Percentiles rank a stretch among this genome's conserved stretches.
Evolutionary conservation across 2,888 invertebrate genomes (phyloP).

Genomic region (Limnephilus lunatus): DNA sequence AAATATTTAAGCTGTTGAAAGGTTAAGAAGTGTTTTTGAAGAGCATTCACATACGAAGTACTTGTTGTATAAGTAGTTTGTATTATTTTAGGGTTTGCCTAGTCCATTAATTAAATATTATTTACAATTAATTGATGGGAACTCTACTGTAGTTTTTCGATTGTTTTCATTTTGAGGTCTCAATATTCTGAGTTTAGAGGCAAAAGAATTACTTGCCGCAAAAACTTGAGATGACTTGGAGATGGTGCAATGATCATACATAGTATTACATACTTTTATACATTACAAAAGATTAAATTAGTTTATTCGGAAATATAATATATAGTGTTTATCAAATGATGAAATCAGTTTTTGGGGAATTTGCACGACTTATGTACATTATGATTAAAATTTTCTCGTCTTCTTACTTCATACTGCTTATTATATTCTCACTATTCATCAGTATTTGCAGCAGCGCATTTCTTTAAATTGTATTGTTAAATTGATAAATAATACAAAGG

Average conservation of each 20-base stretch:
- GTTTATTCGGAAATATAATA: neutral
- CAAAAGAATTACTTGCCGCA: neutral
- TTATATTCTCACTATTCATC: neutral
- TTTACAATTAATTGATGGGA: neutral
- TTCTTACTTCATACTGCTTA: neutral
- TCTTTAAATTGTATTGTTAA: neutral
- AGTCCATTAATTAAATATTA: neutral
- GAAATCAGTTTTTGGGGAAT: neutral
- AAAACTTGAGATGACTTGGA: neutral
- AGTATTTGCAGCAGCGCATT: neutral
- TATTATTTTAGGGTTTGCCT: neutral
- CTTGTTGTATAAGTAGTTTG: neutral
- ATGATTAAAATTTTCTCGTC: neutral
- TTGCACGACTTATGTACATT: neutral
- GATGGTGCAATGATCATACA: neutral
- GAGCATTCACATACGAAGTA: neutral
- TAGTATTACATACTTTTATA: neutral
- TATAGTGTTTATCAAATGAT: neutral
- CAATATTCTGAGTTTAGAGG: neutral
- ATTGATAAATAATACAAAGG: neutral
- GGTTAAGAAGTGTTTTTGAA: neutral
- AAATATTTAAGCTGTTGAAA: neutral
- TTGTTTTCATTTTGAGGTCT: neutral
- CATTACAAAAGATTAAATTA: neutral
- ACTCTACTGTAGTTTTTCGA: neutral